Evolutionary conservation across 1,140 invertebrate genomes (phyloP), one percentile per base, ranked within the genome.

Genomic region (Papilio helenus): DNA sequence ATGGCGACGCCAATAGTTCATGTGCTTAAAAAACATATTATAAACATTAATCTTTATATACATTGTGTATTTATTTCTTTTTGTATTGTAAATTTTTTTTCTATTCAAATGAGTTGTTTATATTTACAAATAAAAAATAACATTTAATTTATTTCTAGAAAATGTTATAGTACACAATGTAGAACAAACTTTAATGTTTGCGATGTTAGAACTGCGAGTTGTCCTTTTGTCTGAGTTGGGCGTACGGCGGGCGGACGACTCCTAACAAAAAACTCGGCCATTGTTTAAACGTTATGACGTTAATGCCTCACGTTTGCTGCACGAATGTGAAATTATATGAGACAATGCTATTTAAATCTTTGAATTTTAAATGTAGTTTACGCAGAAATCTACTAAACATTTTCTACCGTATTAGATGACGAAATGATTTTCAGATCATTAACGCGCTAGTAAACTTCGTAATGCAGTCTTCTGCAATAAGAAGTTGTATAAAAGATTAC

Each of bases 221-320:
- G 79, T 84, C 79, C 80, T 88, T 88, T 87, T 85, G 76, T 79
- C 2, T 65, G 73, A 84, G 80, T 80, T 44, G 80, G 80, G 82
- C 80, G 76, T 79, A 80, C 80, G 79, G 77, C 65, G 44, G 79
- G 74, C 65, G 58, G 80, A 68, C 61, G 79, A 78, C 81, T 76
- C 23, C 79, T 79, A 39, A 79, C 80, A 84, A 86, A 86, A 88
- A 84, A 78, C 61, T 72, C 79, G 46, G 79, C 81, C 82, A 65
- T 86, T 86, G 83, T 85, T 79, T 82, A 68, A 84, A 82, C 84
- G 83, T 84, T 84, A 83, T 83, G 72, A 79, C 61, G 80, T 72
- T 84, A 84, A 85, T 86, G 84, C 83, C 83, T 86, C 76, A 74
- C 80, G 76, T 77, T 61, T 44, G 26, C 34, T 77, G 29, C 49